Evolutionary conservation across 2,113 vertebrate species (phyloP).

Genomic region (Poicephalus meyeri): DNA sequence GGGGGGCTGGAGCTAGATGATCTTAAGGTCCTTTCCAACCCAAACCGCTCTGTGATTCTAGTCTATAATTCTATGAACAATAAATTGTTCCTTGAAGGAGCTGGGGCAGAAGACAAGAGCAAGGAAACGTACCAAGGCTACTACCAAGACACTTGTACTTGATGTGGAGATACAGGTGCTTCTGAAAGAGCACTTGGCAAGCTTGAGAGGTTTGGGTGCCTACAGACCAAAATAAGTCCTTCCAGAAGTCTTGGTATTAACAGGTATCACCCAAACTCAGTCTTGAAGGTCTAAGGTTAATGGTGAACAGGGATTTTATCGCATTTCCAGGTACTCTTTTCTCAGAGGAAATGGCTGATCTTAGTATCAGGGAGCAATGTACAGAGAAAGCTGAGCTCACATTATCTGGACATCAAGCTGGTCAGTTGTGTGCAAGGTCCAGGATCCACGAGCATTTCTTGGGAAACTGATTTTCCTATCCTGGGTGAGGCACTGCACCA

Average conservation of each 20-base stretch:
- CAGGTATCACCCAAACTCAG: neutral
- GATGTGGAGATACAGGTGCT: neutral
- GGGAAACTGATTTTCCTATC: neutral
- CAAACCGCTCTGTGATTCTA: neutral
- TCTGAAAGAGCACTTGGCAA: neutral
- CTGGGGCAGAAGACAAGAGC: neutral
- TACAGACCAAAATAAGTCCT: neutral
- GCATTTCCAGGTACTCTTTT: neutral
- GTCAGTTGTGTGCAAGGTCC: neutral
- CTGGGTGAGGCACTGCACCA: neutral
- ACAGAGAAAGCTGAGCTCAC: neutral
- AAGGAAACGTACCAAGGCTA: neutral
- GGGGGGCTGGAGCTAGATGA: neutral
- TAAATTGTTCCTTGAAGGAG: neutral
- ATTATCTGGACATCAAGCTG: neutral
- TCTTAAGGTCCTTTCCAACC: neutral
- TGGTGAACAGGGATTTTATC: neutral
- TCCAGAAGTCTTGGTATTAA: neutral
- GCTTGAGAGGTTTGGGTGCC: neutral
- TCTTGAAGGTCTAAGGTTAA: neutral
- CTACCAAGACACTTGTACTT: neutral
- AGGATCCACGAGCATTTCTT: neutral
- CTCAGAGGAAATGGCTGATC: neutral
- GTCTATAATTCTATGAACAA: neutral
- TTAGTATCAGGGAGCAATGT: neutral